Conservation (phyloP, 2,113 vertebrate genomes). For the Dascyllus trimaculatus region DNA sequence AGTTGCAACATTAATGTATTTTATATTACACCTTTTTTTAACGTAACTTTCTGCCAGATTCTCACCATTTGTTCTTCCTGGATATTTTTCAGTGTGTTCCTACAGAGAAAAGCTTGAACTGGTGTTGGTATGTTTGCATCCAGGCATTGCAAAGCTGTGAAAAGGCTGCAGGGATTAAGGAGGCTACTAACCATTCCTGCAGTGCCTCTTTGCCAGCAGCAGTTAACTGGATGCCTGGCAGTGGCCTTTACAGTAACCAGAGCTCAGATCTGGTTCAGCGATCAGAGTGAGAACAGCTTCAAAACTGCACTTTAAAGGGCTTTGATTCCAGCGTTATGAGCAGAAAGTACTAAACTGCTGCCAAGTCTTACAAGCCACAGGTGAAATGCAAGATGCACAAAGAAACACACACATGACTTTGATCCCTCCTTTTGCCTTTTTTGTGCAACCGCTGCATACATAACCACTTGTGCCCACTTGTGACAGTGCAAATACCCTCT, state of each 20-base stretch:
- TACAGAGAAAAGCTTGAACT: too few relatives aligned
- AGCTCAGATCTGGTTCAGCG: slow-evolving; percentile 44
- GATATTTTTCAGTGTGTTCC: too few relatives aligned
- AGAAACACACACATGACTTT: slow-evolving; percentile 13
- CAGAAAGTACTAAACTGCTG: slow-evolving; percentile 28
- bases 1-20: too few relatives aligned
- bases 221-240: slow-evolving; percentile 51
- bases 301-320: slow-evolving; percentile 32
- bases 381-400: slow-evolving; percentile 39
- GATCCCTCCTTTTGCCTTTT: background rate
- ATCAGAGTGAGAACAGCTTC: slow-evolving; percentile 28
- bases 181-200: slow-evolving; percentile 29
- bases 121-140: too few relatives aligned
- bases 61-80: too few relatives aligned
- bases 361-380: slow-evolving; percentile 53
- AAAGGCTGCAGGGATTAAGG: background rate
- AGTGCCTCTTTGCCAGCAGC: slow-evolving; percentile 44
- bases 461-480: slow-evolving; percentile 48
- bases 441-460: background rate
- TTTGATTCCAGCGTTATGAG: slow-evolving; percentile 59
- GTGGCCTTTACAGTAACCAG: slow-evolving; percentile 49
- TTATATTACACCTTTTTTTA: too few relatives aligned
- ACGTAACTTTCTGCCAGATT: too few relatives aligned
- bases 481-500: slow-evolving; percentile 65
- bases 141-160: too few relatives aligned